These are phyloP conservation scores for Toxonevra muliebris DNA, from an alignment of 2,888 invertebrate species.

Conservation along the genomic window DNA sequence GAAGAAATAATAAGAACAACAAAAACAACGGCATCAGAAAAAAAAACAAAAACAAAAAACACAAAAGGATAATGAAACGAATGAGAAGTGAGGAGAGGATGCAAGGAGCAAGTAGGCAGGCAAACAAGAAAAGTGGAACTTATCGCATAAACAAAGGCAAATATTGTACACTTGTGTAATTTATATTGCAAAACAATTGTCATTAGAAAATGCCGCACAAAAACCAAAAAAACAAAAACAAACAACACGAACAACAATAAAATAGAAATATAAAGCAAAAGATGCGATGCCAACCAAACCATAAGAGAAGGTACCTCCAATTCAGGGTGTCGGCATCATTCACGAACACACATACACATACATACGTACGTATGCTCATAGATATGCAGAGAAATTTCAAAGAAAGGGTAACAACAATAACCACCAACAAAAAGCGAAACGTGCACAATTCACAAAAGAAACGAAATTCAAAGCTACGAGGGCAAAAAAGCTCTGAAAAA, in stretches of 20 bases:
- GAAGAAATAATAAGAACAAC: constrained; percentile 19
- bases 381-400: not conserved
- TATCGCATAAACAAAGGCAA: constrained; percentile 57
- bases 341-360: constrained; percentile 3
- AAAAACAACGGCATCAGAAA: no score
- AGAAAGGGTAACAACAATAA: not conserved
- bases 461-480: no score
- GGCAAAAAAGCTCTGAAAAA: no score
- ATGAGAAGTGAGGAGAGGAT: not conserved
- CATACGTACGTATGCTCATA: not conserved
- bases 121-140: constrained; percentile 36
- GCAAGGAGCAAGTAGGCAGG: constrained; percentile 12
- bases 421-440: constrained; percentile 3
- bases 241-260: constrained; percentile 48
- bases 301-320: not conserved
- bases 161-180: constrained; percentile 62
- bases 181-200: constrained; percentile 63
- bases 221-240: constrained; percentile 46
- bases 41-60: constrained; percentile 11
- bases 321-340: no score
- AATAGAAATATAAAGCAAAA: constrained; percentile 11
- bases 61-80: constrained; percentile 4
- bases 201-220: constrained; percentile 57
- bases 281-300: not conserved
- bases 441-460: constrained; percentile 10